Conservation (phyloP, 2,888 invertebrate species). For the Coelogynopora nodosa region DNA sequence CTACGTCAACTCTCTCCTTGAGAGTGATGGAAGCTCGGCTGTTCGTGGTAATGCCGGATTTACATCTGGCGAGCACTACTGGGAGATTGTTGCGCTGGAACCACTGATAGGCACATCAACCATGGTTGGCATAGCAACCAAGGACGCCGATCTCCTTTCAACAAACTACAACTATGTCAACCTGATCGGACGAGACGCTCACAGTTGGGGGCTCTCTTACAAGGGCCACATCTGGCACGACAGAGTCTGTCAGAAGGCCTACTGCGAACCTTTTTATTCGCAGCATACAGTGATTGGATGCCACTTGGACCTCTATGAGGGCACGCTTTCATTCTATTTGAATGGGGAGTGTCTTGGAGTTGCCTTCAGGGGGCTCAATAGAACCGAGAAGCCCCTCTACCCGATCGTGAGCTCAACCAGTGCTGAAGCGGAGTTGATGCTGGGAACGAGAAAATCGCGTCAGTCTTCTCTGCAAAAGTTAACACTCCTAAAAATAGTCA, state of each 20-base stretch:
- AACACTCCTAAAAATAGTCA: too few species aligned
- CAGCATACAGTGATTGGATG: constrained; percentile 52
- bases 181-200: constrained; percentile 53
- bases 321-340: constrained; percentile 52
- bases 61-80: constrained; percentile 53
- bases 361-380: constrained; percentile 51
- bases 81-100: constrained; percentile 54
- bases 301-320: constrained; percentile 52
- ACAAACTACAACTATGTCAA: constrained; percentile 52
- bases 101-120: constrained; percentile 54
- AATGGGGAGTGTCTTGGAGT: constrained; percentile 52
- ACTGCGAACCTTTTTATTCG: constrained; percentile 54
- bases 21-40: constrained; percentile 52
- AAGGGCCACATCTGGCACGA: constrained; percentile 54
- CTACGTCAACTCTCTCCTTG: constrained; percentile 51
- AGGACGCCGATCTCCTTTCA: constrained; percentile 50
- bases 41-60: constrained; percentile 52
- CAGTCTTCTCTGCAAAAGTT: too few species aligned
- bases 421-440: constrained; percentile 52
- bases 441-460: too few species aligned
- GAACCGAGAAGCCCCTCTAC: constrained; percentile 49
- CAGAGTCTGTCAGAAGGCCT: constrained; percentile 50
- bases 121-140: constrained; percentile 55
- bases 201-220: constrained; percentile 57
- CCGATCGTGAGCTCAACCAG: constrained; percentile 54